Base-by-base conservation (phyloP, 1,140 invertebrate species). In the Saxidomus purpurata region DNA sequence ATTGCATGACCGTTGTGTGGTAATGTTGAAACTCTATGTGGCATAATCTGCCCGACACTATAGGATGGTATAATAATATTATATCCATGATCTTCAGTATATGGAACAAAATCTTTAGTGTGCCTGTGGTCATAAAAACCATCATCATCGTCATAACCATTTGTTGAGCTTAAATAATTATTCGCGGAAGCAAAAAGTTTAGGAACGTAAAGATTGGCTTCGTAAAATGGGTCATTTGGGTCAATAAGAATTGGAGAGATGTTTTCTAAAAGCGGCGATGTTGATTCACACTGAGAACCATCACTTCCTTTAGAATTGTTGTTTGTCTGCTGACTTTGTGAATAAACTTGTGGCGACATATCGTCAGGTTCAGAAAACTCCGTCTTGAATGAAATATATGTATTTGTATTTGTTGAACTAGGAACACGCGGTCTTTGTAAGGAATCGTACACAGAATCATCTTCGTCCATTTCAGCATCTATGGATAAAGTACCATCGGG, bases 351-450 rank as follows among this genome's bases (percentile, higher is more conserved):
- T 47, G 36, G 82, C 38, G 1, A 71, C 38, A 82, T 69, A n/a
- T 92, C 90, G 11, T 90, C 92, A 0, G 92, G 92, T 36, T 93
- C 91, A 28, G 93, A 91, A 63, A 93, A 79, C 80, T 93, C 92
- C 38, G 91, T 92, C 52, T 91, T 92, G 87, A 93, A 93, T 67
- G 93, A 93, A 19, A 93, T 90, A 67, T 93, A 93, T n/a, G 92
- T 93, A 87, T 93, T 92, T 25, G 87, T 84, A 36, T 89, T 89
- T n/a, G 38, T 36, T 4, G 87, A 84, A 49, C 80, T 89, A 2
- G 69, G 34, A 17, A 76, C 36, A 17, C 69, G 43, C n/a, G 87
- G 87, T 43, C 81, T 74, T 59, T 89, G 87, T 81, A 89, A 76
- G 0, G 87, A 89, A 63, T 89, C 87, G 47, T 89, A 89, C 80